Percentiles rank a stretch among this genome's conserved stretches.
Evolutionary conservation across 2,888 invertebrate genomes (phyloP).

Genomic region (Conops quadrifasciatus): DNA sequence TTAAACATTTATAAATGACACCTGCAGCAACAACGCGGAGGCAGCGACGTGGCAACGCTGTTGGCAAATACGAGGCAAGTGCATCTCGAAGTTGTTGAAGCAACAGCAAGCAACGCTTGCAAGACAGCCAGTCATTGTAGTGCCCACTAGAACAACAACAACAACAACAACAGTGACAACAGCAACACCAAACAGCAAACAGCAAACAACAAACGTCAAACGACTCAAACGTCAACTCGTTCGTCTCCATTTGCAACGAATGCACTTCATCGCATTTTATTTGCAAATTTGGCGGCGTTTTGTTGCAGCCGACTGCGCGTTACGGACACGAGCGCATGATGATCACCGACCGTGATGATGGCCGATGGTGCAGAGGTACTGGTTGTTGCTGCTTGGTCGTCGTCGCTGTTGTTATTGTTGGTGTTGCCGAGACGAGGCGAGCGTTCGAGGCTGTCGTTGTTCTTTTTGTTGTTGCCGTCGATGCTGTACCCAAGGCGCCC

Average conservation of each 20-base stretch:
- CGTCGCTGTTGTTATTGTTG: not conserved
- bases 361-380: not conserved
- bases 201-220: conserved; percentile 15
- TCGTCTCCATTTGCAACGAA: conserved; percentile 23
- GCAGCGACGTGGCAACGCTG: not conserved
- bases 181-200: not conserved
- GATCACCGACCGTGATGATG: conserved; percentile 8
- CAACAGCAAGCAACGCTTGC: not conserved
- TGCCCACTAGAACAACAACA: too few relatives aligned
- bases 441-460: not conserved
- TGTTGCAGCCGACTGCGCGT: conserved; percentile 14
- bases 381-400: not conserved
- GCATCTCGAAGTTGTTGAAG: conserved; percentile 7
- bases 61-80: conserved; percentile 2
- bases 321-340: conserved; percentile 17
- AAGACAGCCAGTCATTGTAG: too few relatives aligned
- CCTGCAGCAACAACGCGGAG: conserved; percentile 40
- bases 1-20: conserved; percentile 48
- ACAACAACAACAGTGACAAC: too few relatives aligned
- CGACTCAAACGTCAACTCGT: conserved; percentile 19
- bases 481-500: not conserved
- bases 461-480: conserved; percentile 31
- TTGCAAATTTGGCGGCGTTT: conserved; percentile 24
- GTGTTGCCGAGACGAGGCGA: not conserved
- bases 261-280: conserved; percentile 16